A percentile compares a stretch with the other conserved stretches of the same genome.
phyloP scores from a whole-genome alignment of 2,113 vertebrate genomes.

The Irena cyanogastra region DNA sequence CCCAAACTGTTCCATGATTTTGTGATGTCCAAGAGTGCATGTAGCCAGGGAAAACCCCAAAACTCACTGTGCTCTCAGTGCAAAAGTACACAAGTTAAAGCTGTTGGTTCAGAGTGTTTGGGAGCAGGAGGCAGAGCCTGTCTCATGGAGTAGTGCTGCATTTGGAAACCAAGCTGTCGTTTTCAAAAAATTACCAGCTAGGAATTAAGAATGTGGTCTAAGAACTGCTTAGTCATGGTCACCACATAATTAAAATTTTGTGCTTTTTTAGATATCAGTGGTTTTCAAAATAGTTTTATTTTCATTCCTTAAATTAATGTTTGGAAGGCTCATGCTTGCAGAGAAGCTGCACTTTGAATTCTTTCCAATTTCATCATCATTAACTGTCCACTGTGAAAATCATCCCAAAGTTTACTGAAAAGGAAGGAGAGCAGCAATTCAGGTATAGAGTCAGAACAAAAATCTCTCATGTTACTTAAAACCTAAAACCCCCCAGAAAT shows the following conservation, averaged over 20 bases:
- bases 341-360: background rate
- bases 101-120: background rate
- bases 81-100: background rate
- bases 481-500: background rate
- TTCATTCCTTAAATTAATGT: background rate
- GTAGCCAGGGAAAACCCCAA: background rate
- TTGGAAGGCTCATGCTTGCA: background rate
- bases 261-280: background rate
- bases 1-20: background rate
- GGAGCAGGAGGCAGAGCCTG: background rate
- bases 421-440: background rate
- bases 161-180: background rate
- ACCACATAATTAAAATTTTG: background rate
- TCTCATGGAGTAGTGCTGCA: background rate
- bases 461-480: background rate
- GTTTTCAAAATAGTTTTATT: background rate
- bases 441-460: background rate
- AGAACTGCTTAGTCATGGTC: background rate
- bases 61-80: background rate
- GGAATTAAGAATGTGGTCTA: background rate
- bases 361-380: background rate
- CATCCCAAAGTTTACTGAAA: background rate
- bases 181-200: background rate
- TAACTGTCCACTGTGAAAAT: background rate
- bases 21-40: background rate